Conservation (phyloP, 2,113 vertebrate genomes). For the Charadrius vociferus region DNA sequence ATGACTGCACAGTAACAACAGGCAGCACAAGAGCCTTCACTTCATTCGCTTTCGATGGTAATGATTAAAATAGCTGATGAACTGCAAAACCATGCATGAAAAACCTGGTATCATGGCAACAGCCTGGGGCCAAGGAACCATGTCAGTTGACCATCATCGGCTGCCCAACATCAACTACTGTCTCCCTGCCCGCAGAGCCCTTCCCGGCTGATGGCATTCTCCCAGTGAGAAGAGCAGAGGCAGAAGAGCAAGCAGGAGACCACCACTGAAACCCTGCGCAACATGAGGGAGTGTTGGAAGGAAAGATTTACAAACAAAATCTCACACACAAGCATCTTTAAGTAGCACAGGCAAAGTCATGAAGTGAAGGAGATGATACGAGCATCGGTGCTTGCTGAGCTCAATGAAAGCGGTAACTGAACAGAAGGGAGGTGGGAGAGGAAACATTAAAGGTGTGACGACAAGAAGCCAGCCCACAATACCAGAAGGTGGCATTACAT, state of each 20-base stretch:
- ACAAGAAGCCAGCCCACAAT: background rate
- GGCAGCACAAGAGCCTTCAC: background rate
- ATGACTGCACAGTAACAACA: rapidly evolving
- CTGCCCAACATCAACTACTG: background rate
- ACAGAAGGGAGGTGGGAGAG: background rate
- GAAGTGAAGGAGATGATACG: background rate
- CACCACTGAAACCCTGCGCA: background rate
- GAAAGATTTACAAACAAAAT: background rate
- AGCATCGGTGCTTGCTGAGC: background rate
- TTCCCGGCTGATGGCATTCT: background rate
- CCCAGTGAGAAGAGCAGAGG: background rate
- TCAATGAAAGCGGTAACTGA: background rate
- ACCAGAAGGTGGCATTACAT: background rate
- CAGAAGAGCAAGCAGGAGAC: background rate
- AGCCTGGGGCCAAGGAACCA: background rate
- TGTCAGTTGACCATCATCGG: background rate
- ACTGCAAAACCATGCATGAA: background rate
- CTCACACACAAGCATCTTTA: background rate
- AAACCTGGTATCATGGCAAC: background rate
- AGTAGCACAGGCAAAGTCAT: background rate
- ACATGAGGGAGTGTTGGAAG: background rate
- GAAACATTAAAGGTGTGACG: background rate
- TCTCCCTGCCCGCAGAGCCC: background rate
- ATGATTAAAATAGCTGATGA: background rate
- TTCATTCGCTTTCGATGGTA: background rate